Evolutionary conservation across 2,888 invertebrate species (phyloP), one percentile per base, ranked within the genome.

Genomic region (Neoascia interrupta): DNA sequence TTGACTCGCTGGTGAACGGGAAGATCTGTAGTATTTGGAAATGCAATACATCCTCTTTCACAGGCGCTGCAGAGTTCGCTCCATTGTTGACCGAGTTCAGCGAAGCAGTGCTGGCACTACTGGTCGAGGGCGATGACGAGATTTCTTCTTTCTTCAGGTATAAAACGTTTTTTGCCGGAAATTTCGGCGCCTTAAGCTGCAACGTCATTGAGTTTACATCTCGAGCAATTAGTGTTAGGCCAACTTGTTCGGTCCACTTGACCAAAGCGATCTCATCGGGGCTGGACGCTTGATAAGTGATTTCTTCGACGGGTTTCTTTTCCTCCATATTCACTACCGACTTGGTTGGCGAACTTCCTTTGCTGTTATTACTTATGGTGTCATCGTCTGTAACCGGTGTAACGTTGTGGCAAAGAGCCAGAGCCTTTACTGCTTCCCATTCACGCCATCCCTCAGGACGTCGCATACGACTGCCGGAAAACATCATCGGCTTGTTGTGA

Each of bases 391-490:
- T 96, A 1, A 98, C 97, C 0, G 99, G 99, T 0, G 99, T 99
- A 6, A 99, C 99, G 89, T 99, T 99, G 87, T 99, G 99, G 87
- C 99, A 99, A 31, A 99, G 90, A 0, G 99, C 98, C 53, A 99
- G 90, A 0, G 99, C 98, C 84, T 96, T 94, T 21, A 98, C 96
- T 0, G 96, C 96, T 85, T 96, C 96, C 90, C 94, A 94, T 73
- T 97, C 94, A 58, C 96, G 92, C 76, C 93, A 92, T 60, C 93
- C 91, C 85, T 93, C 92, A 10, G 95, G 90, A 84, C 93, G 90
- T 58, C 94, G 90, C 83, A 95, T 92, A 82, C 88, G 84, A 76
- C 86, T 87, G 4, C 87, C 85, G 1, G 86, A 83, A 70, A 85
- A 87, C 84, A 63, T 84, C 81, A 23, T 31, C 58, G 15, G 82